These are phyloP conservation scores for Luidia sarsii DNA, from an alignment of 53 echinoderm and acorn worm species.

Conservation along the genomic window DNA sequence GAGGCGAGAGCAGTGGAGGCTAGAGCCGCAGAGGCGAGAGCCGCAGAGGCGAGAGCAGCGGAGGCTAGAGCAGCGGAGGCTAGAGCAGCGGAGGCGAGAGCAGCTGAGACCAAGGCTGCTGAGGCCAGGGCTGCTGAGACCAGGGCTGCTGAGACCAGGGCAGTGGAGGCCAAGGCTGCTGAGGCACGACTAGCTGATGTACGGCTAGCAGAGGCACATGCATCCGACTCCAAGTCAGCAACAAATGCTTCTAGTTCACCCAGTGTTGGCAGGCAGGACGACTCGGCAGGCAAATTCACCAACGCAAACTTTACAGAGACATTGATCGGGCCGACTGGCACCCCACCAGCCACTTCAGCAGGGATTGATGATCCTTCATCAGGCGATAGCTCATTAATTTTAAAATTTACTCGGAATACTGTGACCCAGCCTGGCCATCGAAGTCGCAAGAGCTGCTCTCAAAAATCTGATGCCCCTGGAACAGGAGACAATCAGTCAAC, in stretches of 20 bases:
- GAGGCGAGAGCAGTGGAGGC: slow-evolving; percentile 45
- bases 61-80: slow-evolving; percentile 46
- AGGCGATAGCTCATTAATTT: slow-evolving; percentile 75
- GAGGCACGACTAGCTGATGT: slow-evolving; percentile 39
- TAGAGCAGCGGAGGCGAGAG: slow-evolving; percentile 40
- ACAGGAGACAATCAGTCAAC: slow-evolving; percentile 24
- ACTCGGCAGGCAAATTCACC: slow-evolving; percentile 84
- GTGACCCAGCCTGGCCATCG: slow-evolving; percentile 62
- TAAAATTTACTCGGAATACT: slow-evolving; percentile 82
- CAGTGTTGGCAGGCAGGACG: slow-evolving; percentile 32
- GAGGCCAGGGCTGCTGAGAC: slow-evolving; percentile 63
- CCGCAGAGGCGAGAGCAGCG: slow-evolving; percentile 27
- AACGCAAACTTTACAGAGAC: slow-evolving; percentile 98
- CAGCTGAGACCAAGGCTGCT: too few relatives aligned
- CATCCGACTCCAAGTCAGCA: slow-evolving; percentile 43
- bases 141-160: slow-evolving; percentile 58
- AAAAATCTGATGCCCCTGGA: slow-evolving; percentile 37
- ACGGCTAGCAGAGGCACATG: slow-evolving; percentile 28
- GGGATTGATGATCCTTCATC: slow-evolving; percentile 43
- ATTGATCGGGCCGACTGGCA: slow-evolving; percentile 66
- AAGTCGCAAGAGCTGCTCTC: slow-evolving; percentile 59
- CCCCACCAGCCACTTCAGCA: slow-evolving; percentile 44
- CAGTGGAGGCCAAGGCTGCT: slow-evolving; percentile 43
- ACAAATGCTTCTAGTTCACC: slow-evolving; percentile 32
- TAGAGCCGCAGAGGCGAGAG: too few relatives aligned